Percentiles rank a stretch among this genome's conserved stretches.
Conservation (phyloP, 1,140 invertebrate species). For the Tigriopus japonicus region DNA sequence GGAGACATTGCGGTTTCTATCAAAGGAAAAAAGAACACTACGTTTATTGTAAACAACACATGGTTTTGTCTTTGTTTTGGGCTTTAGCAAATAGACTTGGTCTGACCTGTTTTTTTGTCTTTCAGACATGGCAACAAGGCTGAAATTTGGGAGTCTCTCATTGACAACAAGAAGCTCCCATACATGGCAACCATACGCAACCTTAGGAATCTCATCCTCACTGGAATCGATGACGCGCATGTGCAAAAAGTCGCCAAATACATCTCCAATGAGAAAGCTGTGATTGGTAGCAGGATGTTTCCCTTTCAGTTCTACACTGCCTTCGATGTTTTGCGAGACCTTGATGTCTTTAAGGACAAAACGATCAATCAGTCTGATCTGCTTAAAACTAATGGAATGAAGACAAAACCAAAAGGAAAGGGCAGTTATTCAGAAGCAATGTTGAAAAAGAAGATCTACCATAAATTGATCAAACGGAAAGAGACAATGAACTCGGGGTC, state of each 20-base stretch:
- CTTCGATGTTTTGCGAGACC: neutral
- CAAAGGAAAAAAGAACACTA: too few relatives aligned
- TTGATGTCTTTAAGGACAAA: neutral
- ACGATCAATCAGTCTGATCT: neutral
- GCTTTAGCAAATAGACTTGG: too few relatives aligned
- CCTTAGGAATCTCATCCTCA: neutral
- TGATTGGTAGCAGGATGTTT: neutral
- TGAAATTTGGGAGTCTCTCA: slow-evolving; percentile 4
- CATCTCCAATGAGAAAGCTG: neutral
- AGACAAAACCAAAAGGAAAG: neutral
- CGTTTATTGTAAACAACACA: too few relatives aligned
- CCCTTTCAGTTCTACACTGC: neutral
- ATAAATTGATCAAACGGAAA: neutral
- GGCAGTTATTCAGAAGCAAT: too few relatives aligned
- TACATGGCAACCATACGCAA: slow-evolving; percentile 11
- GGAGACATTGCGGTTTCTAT: too few relatives aligned
- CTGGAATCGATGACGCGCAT: neutral
- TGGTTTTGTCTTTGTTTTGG: too few relatives aligned
- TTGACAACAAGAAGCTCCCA: slow-evolving; percentile 9
- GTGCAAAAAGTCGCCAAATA: neutral
- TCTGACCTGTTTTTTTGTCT: neutral
- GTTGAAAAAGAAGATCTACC: too few relatives aligned
- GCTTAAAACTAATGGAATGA: neutral
- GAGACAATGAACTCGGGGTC: neutral
- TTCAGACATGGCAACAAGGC: slow-evolving; percentile 11